Evolutionary conservation across 35 echinoderm and acorn worm genomes (phyloP), one percentile per base, ranked within the genome.

Genomic region (Amphiura filiformis): DNA sequence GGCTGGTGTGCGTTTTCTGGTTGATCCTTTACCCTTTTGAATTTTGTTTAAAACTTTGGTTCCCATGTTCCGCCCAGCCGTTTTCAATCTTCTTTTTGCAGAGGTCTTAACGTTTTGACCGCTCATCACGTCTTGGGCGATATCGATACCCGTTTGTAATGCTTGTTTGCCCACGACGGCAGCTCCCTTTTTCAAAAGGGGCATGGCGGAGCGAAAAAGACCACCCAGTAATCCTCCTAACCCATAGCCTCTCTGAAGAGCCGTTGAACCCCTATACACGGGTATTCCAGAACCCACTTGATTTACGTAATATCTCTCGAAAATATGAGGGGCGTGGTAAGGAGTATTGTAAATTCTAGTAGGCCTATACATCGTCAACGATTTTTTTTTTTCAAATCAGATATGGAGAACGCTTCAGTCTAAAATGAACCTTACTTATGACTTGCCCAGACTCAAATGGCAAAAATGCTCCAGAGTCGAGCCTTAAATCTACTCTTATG

Each of bases 151-250:
- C 2, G 88, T 75, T 7, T 78, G 79, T 12, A 90, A 39, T 14
- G 57, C 88, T 35, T 84, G 79, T 83, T 77, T 90, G 28, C 88
- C 79, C 56, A 90, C n/a, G 5, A 56, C 39, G 28, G 15, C 57
- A 61, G 78, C 87, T 38, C 79, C 87, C 36, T 39, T 31, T 65
- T 89, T 89, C 12, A 89, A 22, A 36, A 89, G 79, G 12, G 87
- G 87, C 23, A 82, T 76, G 1, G 78, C 87, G 22, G 78, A 82
- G 1, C 78, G 87, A 28, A 89, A 89, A 34, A 89, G 65, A 34
- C 87, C 49, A 0, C 78, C 87, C 9, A 90, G 20, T 31, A 83
- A 41, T 17, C 80, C 80, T 13, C 80, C 80, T 13, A 90, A 33
- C 15, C 88, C 88, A 47, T 89, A 80, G 1, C 81, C 88, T 31